Evolutionary conservation across 1,140 invertebrate species (phyloP).

Genomic region (Pantala flavescens): DNA sequence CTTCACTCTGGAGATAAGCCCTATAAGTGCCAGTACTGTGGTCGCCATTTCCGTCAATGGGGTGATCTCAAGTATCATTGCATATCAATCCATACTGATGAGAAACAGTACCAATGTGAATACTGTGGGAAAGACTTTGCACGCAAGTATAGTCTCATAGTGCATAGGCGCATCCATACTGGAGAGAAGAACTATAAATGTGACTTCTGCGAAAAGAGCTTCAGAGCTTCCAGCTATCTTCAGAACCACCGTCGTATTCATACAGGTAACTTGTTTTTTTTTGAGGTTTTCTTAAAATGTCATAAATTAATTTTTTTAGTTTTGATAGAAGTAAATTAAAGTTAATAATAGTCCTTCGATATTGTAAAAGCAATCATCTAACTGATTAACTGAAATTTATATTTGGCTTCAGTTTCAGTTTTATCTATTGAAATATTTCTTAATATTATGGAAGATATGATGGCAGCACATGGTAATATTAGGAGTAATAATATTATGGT

Average conservation of each 20-base stretch:
- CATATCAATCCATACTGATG: constrained; percentile 69
- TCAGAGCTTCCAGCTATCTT: constrained; percentile 73
- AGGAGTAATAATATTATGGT: no score
- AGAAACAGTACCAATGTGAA: constrained; percentile 79
- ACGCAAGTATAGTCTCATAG: constrained; percentile 83
- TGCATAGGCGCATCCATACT: constrained; percentile 81
- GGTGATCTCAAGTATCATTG: constrained; percentile 85
- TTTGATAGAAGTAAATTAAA: no score
- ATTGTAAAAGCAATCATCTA: no score
- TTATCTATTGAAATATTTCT: no score
- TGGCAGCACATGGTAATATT: no score
- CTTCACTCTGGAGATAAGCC: constrained; percentile 68
- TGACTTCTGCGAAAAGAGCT: constrained; percentile 72
- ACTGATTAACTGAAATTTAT: no score
- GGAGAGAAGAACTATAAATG: constrained; percentile 82
- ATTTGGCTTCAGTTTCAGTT: no score
- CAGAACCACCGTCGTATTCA: constrained; percentile 84
- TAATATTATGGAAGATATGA: no score
- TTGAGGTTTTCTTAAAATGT: no score
- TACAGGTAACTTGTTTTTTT: constrained; percentile 47
- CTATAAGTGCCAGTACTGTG: constrained; percentile 68
- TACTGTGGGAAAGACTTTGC: constrained; percentile 88
- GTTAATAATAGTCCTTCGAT: no score
- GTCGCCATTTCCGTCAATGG: constrained; percentile 69
- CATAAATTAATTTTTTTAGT: constrained; percentile 12